These are phyloP conservation scores for Galerucella calmariensis DNA, from an alignment of 2,888 invertebrate species.

Conservation along the genomic window DNA sequence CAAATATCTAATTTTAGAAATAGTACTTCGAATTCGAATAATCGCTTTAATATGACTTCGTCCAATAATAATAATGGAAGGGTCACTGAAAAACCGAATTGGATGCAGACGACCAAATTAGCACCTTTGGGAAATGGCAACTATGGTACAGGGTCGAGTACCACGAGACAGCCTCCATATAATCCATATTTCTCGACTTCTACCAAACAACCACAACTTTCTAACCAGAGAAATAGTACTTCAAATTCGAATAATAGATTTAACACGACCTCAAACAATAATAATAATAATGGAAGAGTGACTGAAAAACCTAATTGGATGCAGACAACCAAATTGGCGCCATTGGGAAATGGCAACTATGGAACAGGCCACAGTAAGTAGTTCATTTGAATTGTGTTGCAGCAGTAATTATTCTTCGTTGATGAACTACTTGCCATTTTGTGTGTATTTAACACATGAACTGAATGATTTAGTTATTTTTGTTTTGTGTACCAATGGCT, in stretches of 20 bases:
- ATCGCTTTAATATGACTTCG: background rate
- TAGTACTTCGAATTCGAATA: background rate
- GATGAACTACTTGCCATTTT: too few relatives aligned
- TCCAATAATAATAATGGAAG: background rate
- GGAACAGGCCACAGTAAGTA: too few relatives aligned
- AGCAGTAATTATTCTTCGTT: too few relatives aligned
- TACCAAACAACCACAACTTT: background rate
- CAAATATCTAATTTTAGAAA: background rate
- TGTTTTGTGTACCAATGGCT: background rate
- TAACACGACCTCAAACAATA: background rate
- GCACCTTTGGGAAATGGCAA: background rate
- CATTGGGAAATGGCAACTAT: background rate
- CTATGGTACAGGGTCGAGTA: background rate
- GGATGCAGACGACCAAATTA: background rate
- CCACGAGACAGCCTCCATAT: slow-evolving; percentile 24
- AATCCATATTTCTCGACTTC: slow-evolving; percentile 25
- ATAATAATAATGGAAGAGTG: background rate
- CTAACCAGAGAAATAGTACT: background rate
- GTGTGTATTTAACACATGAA: too few relatives aligned
- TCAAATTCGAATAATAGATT: background rate
- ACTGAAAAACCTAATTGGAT: background rate
- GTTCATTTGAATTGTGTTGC: too few relatives aligned
- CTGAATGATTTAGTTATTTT: too few relatives aligned
- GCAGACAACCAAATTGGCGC: background rate
- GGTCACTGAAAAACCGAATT: background rate